phyloP scores from a whole-genome alignment of 1,140 invertebrate genomes.

The Mizuhopecten yessoensis region DNA sequence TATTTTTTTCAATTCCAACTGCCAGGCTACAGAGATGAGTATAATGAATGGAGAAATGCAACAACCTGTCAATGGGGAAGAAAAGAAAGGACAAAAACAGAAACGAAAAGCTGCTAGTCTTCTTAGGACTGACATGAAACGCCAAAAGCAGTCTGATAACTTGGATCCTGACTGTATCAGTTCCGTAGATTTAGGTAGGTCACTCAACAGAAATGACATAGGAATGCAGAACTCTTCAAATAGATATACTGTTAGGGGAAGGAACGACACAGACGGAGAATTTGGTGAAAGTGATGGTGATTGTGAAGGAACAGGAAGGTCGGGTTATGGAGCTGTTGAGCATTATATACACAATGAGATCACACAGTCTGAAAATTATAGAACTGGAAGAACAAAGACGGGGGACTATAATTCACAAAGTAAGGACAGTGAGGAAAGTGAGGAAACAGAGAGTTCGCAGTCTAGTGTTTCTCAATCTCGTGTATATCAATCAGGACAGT shows the following conservation, averaged over 20 bases:
- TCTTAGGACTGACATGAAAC: not conserved
- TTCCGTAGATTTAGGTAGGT: not conserved
- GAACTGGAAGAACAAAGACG: not conserved
- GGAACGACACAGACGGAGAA: not conserved
- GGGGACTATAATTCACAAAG: not conserved
- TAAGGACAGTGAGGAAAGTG: not conserved
- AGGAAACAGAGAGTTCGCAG: not conserved
- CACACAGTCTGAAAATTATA: not conserved
- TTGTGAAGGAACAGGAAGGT: not conserved
- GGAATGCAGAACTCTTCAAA: not conserved
- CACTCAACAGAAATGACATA: not conserved
- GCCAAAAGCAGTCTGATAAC: not conserved
- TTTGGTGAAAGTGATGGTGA: not conserved
- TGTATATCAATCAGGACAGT: not conserved
- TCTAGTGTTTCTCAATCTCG: too few relatives aligned
- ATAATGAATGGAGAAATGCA: not conserved
- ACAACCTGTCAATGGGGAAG: not conserved
- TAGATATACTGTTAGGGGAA: not conserved
- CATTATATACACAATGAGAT: not conserved
- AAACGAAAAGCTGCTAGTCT: not conserved
- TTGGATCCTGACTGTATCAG: not conserved
- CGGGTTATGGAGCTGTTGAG: not conserved
- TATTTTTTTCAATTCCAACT: not conserved
- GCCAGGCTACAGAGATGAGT: not conserved
- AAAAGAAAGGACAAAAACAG: not conserved